phyloP scores from a whole-genome alignment of 1,140 invertebrate species.

The Coenobita brevimanus region DNA sequence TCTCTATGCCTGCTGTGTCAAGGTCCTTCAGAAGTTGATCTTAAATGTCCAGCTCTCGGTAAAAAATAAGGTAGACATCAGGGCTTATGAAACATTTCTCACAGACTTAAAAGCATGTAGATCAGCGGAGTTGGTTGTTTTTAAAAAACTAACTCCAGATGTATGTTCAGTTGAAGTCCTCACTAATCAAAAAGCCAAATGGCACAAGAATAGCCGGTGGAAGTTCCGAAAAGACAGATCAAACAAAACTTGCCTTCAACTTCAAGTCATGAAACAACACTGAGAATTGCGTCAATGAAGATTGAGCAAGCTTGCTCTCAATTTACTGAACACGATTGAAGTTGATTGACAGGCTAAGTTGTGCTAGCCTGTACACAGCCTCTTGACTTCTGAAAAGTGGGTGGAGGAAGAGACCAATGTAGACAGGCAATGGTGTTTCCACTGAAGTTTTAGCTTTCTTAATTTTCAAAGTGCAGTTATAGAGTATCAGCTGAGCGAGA shows the following conservation, averaged over 20 bases:
- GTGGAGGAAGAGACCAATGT: not conserved
- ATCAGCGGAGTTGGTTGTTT: not conserved
- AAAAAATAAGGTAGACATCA: not conserved
- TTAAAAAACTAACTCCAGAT: not conserved
- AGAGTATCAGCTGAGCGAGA: too few relatives aligned
- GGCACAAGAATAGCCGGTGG: conserved; percentile 26
- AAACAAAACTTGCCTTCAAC: not conserved
- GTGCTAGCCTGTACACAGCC: not conserved
- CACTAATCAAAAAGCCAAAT: conserved; percentile 5
- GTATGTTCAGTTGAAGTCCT: conserved; percentile 8
- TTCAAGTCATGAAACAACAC: not conserved
- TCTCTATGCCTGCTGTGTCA: too few relatives aligned
- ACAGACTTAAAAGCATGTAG: not conserved
- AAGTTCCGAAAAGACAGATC: not conserved
- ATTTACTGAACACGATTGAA: not conserved
- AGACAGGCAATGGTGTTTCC: not conserved
- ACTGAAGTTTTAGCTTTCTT: not conserved
- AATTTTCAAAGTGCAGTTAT: too few relatives aligned
- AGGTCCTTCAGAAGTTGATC: too few relatives aligned
- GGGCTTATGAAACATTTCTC: conserved; percentile 29
- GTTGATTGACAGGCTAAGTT: conserved; percentile 5
- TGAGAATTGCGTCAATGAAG: not conserved
- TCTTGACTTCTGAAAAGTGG: not conserved
- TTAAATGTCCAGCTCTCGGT: too few relatives aligned
- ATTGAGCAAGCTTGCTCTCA: not conserved